A percentile compares a stretch with the other conserved stretches of the same genome.
These are phyloP conservation scores for Steromphala cineraria DNA, from an alignment of 2,888 invertebrate genomes.

Conservation along the genomic window DNA sequence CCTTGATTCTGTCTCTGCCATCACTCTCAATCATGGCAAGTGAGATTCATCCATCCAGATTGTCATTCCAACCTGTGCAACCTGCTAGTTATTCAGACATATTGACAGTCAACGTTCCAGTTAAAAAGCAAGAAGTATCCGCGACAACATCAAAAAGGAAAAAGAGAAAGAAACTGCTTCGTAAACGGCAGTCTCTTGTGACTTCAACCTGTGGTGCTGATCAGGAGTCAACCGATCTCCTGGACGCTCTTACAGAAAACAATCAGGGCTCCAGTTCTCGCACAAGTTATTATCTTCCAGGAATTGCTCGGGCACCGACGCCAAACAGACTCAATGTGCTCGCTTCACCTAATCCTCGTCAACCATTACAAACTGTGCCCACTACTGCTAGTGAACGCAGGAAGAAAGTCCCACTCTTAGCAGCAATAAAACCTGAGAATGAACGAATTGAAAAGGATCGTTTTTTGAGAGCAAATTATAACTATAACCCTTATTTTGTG, in stretches of 20 bases:
- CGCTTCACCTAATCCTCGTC: not conserved
- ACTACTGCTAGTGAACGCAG: conserved; percentile 39
- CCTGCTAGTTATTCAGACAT: not conserved
- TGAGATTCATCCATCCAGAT: not conserved
- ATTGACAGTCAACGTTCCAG: not conserved
- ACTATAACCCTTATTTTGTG: conserved; percentile 69
- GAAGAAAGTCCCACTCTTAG: conserved; percentile 60
- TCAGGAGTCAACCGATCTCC: not conserved
- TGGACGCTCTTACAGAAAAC: not conserved
- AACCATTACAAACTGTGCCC: not conserved
- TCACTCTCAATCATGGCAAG: not conserved
- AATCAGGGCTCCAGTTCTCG: not conserved
- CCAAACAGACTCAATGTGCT: not conserved
- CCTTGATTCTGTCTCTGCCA: too few relatives aligned
- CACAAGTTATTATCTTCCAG: not conserved
- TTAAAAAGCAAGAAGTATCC: not conserved
- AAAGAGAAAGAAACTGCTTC: not conserved
- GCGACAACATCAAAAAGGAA: not conserved
- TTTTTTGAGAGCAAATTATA: conserved; percentile 64
- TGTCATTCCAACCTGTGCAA: not conserved
- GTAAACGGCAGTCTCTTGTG: not conserved
- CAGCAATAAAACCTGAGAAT: conserved; percentile 68
- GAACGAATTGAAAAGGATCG: conserved; percentile 66
- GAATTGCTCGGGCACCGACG: not conserved
- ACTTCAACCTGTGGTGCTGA: not conserved